Evolutionary conservation across 2,113 vertebrate genomes (phyloP).

Genomic region (Conger conger): DNA sequence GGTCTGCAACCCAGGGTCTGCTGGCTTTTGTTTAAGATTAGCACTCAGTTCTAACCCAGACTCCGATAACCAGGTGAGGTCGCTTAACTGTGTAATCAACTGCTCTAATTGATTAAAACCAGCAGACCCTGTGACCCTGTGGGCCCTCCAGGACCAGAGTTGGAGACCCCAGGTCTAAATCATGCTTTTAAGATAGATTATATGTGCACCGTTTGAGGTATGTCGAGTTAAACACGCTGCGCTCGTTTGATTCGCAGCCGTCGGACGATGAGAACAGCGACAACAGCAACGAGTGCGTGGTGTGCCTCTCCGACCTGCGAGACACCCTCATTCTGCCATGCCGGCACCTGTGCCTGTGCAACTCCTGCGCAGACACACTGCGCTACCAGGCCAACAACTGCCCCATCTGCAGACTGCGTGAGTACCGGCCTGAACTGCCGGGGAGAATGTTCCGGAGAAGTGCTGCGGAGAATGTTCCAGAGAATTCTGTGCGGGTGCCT

Average conservation of each 20-base stretch:
- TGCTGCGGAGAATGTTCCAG: background rate
- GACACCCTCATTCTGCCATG: constrained; percentile 95
- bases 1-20: no score
- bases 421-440: constrained; percentile 48
- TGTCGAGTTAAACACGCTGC: background rate
- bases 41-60: no score
- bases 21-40: no score
- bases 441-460: background rate
- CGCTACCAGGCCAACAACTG: constrained; percentile 98
- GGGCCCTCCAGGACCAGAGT: no score
- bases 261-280: constrained; percentile 94
- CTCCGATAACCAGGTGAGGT: no score
- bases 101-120: no score
- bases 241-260: constrained; percentile 65
- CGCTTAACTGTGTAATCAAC: no score
- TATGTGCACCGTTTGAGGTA: background rate
- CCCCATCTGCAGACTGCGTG: constrained; percentile 94
- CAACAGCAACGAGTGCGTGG: constrained; percentile 96
- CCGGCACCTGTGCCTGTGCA: constrained; percentile 92
- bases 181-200: no score
- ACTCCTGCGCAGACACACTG: constrained; percentile 90
- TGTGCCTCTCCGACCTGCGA: constrained; percentile 90
- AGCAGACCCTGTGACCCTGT: no score
- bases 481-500: background rate
- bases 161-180: no score